Base-by-base conservation (phyloP, 2,113 vertebrate species). In the Podarcis muralis region DNA sequence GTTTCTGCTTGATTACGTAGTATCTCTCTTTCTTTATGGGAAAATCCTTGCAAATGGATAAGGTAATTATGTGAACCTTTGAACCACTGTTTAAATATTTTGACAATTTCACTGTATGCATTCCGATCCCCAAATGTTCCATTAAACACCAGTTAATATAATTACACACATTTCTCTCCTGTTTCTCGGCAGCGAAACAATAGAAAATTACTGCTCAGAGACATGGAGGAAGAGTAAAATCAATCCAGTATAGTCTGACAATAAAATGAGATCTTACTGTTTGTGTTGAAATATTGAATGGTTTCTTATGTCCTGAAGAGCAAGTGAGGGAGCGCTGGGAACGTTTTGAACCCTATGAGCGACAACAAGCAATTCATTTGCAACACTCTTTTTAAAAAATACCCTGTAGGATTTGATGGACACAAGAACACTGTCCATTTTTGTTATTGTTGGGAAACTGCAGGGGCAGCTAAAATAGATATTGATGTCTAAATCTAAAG, bases 61-160 rank as follows among this genome's bases (percentile, higher is more conserved):
- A 83, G 78, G 72, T 77, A 59, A 80, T 80, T 87, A 84, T 85
- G 85, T 72, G 66, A 88, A 72, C 65, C 4, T 3, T 43, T 91
- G 23, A 68, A 87, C 35, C 78, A 88, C 2, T 72, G 12, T 83
- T 92, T 57, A 89, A 90, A 87, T 92, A 91, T 93, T 93, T 92
- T 88, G 48, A 83, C 62, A 88, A 88, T 77, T 76, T 82, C 40
- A 27, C 40, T 74, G 3, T 68, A 89, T 89, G 12, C 66, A 77
- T 81, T 85, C 32, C 25, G 23, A 90, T 88, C 59, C 12, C 30
- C 84, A 89, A 77, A 15, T 74, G 20, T 53, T 81, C 6, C 85
- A 32, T 27, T 89, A 78, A 89, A 85, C 89, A 72, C 53, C 59
- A 30, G 22, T 69, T 92, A 59, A 76, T 89, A 89, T 84, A 88